Base-by-base conservation (phyloP, 2,797 vertebrate species). In the Nyctalus aviator region DNA sequence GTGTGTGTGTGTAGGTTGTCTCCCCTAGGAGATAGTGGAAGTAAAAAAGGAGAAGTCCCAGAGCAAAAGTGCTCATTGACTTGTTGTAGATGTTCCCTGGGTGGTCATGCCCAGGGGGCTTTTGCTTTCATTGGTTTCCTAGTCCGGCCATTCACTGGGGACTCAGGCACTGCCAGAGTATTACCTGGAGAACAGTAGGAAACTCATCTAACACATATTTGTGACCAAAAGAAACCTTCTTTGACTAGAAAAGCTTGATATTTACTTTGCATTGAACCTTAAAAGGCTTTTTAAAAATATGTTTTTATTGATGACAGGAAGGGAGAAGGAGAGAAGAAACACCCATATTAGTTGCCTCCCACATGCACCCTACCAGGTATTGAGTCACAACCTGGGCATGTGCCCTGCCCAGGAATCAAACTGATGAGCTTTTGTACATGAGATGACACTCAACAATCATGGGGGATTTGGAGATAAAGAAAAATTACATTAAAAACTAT, bases 11-110 rank as follows among this genome's bases (percentile, higher is more conserved):
- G 35, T 88, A 41, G 15, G n/a, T 37, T 53, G 9, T 77, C 23
- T n/a, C 12, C 83, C 37, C 41, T 59, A 44, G 69, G 62, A 95
- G 71, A 90, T 64, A 92, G 68, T 81, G 76, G 62, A 66, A 84
- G 50, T 46, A 84, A 84, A 13, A 93, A 55, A 81, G 72, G 68
- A 73, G 84, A 66, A 75, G 48, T 64, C 18, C 9, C 9, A 64
- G 55, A 23, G 37, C 15, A 25, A 55, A 91, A 13, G 48, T 17
- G 9, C 15, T 14, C 7, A 6, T 2, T 37, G 35, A 13, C 6
- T 11, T 71, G 4, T 35, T 81, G 25, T 27, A 37, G 27, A 13
- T 35, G 27, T 9, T 35, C 41, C n/a, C 2, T 53, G 12, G 10
- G 41, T 20, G 18, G 35, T 55, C 20, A 2, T 32, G 30, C 6